Evolutionary conservation across 2,113 vertebrate genomes (phyloP).

Genomic region (Amia ocellicauda): DNA sequence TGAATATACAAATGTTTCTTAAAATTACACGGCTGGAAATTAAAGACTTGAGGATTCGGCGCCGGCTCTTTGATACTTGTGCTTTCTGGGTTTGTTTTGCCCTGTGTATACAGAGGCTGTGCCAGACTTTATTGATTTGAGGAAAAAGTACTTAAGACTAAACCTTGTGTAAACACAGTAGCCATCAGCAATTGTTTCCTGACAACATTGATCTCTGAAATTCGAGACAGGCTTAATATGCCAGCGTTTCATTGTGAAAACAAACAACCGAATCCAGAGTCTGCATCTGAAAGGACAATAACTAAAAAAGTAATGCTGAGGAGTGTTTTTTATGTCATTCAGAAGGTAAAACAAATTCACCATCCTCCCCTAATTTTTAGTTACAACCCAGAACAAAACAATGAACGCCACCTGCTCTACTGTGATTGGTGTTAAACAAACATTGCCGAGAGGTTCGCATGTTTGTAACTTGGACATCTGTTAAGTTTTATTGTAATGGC

Average conservation of each 20-base stretch:
- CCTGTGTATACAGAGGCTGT: constrained; percentile 16
- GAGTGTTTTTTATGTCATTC: constrained; percentile 10
- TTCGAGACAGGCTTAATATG: not conserved
- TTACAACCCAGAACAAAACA: constrained; percentile 8
- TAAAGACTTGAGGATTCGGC: too few relatives aligned
- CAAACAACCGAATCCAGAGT: not conserved
- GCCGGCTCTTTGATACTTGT: constrained; percentile 12
- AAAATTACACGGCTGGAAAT: too few relatives aligned
- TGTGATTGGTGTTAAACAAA: not conserved
- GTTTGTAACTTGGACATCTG: not conserved
- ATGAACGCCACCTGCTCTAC: constrained; percentile 3
- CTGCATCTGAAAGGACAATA: not conserved
- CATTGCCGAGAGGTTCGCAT: not conserved
- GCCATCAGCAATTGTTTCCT: constrained; percentile 2
- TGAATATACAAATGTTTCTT: too few relatives aligned
- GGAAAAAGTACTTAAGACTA: constrained; percentile 23
- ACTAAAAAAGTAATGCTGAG: not conserved
- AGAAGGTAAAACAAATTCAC: constrained; percentile 14
- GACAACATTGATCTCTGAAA: constrained; percentile 6
- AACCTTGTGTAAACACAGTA: constrained; percentile 18
- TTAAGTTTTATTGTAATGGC: not conserved
- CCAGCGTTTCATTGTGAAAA: not conserved
- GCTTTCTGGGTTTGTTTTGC: constrained; percentile 17
- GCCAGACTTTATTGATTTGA: constrained; percentile 25
- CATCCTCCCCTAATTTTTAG: constrained; percentile 11